A percentile compares a stretch with the other conserved stretches of the same genome.
These are phyloP conservation scores for Cottus gobio DNA, from an alignment of 2,113 vertebrate genomes.

Conservation along the genomic window DNA sequence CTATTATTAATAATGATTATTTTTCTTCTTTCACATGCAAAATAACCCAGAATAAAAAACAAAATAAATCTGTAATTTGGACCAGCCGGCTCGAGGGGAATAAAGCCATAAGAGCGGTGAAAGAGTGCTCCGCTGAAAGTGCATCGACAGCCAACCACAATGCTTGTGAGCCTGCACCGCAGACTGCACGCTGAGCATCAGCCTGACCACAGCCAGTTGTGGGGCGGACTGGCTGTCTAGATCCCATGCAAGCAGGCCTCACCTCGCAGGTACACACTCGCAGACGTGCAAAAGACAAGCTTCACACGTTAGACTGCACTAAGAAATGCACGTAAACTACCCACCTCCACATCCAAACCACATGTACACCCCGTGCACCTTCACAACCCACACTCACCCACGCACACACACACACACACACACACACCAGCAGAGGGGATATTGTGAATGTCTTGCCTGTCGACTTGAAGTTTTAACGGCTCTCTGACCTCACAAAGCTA, in stretches of 20 bases:
- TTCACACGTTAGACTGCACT: constrained; percentile 40
- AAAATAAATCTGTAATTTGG: background rate
- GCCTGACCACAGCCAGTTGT: constrained; percentile 64
- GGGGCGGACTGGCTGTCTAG: constrained; percentile 47
- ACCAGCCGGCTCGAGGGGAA: background rate
- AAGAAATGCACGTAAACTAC: constrained; percentile 17
- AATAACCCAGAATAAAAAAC: background rate
- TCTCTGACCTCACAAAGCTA: constrained; percentile 34
- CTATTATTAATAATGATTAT: background rate
- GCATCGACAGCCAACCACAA: constrained; percentile 38
- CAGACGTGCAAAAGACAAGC: constrained; percentile 30
- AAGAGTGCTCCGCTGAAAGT: constrained; percentile 22
- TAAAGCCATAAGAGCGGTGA: background rate
- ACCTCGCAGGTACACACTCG: constrained; percentile 53
- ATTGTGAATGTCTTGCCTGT: constrained; percentile 18
- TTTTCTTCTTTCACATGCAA: background rate
- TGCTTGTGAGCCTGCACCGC: constrained; percentile 33
- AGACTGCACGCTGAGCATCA: constrained; percentile 36
- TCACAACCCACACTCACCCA: constrained; percentile 59
- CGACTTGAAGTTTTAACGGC: constrained; percentile 53
- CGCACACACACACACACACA: constrained; percentile 54
- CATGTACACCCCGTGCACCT: constrained; percentile 38
- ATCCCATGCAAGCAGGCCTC: constrained; percentile 50
- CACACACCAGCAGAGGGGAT: constrained; percentile 51
- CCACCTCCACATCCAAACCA: constrained; percentile 61